Evolutionary conservation across 2,113 vertebrate genomes (phyloP), one percentile per base, ranked within the genome.

Genomic region (Podilymbus podiceps): DNA sequence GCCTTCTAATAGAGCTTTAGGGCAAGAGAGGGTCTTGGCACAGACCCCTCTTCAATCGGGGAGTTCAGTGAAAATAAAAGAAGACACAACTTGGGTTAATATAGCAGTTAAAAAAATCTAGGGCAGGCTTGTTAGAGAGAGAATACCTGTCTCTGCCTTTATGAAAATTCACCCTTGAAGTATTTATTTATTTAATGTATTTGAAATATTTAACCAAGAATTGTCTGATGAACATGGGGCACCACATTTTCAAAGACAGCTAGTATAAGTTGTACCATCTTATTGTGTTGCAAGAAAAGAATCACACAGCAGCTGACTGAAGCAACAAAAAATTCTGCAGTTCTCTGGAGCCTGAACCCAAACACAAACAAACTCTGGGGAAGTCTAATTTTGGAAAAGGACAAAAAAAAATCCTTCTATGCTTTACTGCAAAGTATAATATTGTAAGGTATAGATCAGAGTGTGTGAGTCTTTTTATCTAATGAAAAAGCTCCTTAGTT

Each of bases 181-280:
- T 93, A 93, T 80, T 97, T 91, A 95, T 96, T 96, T 95, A 95
- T 96, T 97, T 79, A 97, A 76, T 59, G 13, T 76, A 89, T 85
- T 89, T 97, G 85, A 97, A 97, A 94, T 97, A 95, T 95, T 97
- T 94, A 96, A 89, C 33, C 6, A 76, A 92, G 40, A 73, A 80
- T 77, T 89, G 44, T 66, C 81, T 66, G 28, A 59, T 80, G 74
- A 89, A 50, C 73, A 59, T 7, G 8, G 18, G 17, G 44, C 40
- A 87, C 55, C 73, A 69, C 31, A 53, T 75, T 82, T 69, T 56
- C 46, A 88, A 76, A 85, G 49, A 47, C 21, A 68, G 44, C 14
- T 80, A 28, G 15, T 56, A 62, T 40, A 89, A 56, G 12, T 16
- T 55, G 42, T 75, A 53, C 58, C 15, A 15, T 62, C 7, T 46